Conservation (phyloP, 2,888 invertebrate species). For the Oscheius sp. region DNA sequence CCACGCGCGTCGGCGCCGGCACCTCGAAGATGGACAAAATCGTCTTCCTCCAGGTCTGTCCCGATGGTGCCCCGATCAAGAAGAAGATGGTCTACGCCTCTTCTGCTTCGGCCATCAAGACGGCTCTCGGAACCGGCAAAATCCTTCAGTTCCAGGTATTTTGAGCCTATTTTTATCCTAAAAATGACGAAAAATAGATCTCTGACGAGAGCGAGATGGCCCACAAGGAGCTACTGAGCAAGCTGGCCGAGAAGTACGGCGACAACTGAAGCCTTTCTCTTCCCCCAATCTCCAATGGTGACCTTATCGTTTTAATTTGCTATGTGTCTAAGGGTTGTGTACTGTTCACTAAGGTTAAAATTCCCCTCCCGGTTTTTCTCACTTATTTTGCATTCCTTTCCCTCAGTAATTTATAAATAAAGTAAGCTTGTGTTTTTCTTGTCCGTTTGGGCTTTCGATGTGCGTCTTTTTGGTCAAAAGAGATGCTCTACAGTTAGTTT, state of each 20-base stretch:
- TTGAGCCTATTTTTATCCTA: background rate
- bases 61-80: constrained; percentile 92
- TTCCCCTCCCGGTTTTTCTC: constrained; percentile 3
- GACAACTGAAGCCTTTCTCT: constrained; percentile 61
- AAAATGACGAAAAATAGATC: constrained; percentile 49
- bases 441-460: background rate
- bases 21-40: constrained; percentile 95
- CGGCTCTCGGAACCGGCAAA: constrained; percentile 81
- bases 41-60: constrained; percentile 98
- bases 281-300: background rate
- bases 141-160: constrained; percentile 72
- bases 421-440: background rate
- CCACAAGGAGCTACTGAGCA: constrained; percentile 72
- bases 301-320: background rate
- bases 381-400: background rate
- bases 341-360: background rate
- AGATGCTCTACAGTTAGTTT: no score
- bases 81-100: constrained; percentile 87
- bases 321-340: constrained; percentile 1
- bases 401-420: background rate
- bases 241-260: constrained; percentile 71
- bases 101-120: constrained; percentile 97
- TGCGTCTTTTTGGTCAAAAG: no score
- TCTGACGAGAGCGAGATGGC: constrained; percentile 73
- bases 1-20: constrained; percentile 87